Evolutionary conservation across 2,113 vertebrate species (phyloP), one percentile per base, ranked within the genome.

Genomic region (Scatophagus argus): DNA sequence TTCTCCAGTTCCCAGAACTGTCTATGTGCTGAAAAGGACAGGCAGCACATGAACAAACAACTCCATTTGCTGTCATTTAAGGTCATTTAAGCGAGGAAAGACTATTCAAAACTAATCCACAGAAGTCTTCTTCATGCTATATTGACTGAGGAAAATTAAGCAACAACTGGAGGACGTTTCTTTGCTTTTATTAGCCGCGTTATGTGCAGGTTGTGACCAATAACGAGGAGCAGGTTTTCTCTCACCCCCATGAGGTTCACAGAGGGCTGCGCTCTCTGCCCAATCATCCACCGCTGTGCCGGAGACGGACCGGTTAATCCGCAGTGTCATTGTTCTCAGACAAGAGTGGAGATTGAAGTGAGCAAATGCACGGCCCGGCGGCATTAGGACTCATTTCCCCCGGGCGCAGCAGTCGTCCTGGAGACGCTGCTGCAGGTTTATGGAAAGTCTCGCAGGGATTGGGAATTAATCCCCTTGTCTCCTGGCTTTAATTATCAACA

Each of bases 401-500:
- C 55, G 27, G 87, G 86, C 87, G 43, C 88, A 84, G 76, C 75
- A 76, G 92, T 93, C 79, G 86, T 91, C 91, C 55, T 91, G 87
- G 88, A 84, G 90, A 94, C 82, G 60, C 84, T 65, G 83, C 80
- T 49, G 84, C 90, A 92, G 89, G 87, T 92, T 89, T 88, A 87
- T 82, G 68, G 77, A 88, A 90, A 88, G 83, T 88, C 88, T 92
- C 68, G 12, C 63, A 71, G 87, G 91, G 91, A 93, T 93, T 89
- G 74, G 11, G 52, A 86, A 90, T 92, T 92, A 94, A 94, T 93
- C 91, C 90, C 89, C 90, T 87, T 81, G 89, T 91, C 81, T 89
- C 80, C 81, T 66, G 78, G 79, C 88, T 91, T 86, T 86, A 90
- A 90, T 91, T 92, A 92, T 89, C 87, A 85, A 82, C 83, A 79